Conservation (phyloP, 2,888 invertebrate genomes). For the Sialis fuliginosa region DNA sequence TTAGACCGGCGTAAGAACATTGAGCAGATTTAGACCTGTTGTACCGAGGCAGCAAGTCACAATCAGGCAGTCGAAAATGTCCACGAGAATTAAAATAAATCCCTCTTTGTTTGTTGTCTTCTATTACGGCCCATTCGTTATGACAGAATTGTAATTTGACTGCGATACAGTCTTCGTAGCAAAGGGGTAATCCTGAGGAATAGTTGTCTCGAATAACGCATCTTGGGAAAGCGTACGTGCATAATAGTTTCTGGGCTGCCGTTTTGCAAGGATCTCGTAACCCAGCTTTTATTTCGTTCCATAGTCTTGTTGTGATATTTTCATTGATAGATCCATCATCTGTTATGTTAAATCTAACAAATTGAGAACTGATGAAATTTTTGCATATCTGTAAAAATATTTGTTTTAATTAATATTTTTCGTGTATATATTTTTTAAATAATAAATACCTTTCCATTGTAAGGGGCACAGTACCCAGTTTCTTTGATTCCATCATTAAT, state of each 20-base stretch:
- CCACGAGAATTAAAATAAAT: constrained; percentile 65
- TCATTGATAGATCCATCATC: constrained; percentile 63
- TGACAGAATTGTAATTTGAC: constrained; percentile 82
- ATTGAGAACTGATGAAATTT: constrained; percentile 28
- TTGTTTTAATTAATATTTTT: not conserved
- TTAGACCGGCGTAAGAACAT: constrained; percentile 73
- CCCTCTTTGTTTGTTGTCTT: constrained; percentile 67
- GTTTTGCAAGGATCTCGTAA: constrained; percentile 69
- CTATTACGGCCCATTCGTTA: constrained; percentile 81
- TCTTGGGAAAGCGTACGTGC: constrained; percentile 82
- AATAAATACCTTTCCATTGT: constrained; percentile 66
- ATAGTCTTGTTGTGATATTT: constrained; percentile 62
- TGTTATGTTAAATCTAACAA: constrained; percentile 36
- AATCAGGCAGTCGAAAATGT: constrained; percentile 77
- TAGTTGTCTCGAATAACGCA: constrained; percentile 51
- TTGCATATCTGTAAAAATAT: constrained; percentile 18
- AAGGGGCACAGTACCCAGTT: constrained; percentile 65
- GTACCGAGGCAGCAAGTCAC: constrained; percentile 59
- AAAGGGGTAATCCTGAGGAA: constrained; percentile 58
- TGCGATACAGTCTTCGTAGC: constrained; percentile 87
- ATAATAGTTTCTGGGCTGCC: constrained; percentile 72
- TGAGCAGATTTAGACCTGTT: constrained; percentile 41
- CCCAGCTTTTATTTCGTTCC: constrained; percentile 70
- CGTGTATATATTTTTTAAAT: constrained; percentile 56
- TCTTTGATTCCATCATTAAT: too few relatives aligned